Evolutionary conservation across 2,888 invertebrate species (phyloP).

Genomic region (Stenoptilia bipunctidactyla): DNA sequence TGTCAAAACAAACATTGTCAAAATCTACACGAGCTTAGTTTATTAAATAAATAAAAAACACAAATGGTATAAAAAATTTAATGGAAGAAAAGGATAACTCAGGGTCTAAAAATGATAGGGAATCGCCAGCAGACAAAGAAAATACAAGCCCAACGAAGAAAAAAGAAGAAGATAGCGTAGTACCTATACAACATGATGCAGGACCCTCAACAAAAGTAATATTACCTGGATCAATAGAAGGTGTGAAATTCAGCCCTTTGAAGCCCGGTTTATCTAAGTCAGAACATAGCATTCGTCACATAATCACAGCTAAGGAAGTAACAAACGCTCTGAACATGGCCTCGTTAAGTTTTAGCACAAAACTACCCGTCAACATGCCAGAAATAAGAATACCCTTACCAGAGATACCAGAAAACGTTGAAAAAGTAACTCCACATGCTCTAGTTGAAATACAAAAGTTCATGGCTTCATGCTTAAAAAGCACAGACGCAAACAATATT

Average conservation of each 20-base stretch:
- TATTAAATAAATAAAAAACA: background rate
- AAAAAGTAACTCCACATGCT: constrained; percentile 20
- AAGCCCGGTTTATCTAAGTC: constrained; percentile 49
- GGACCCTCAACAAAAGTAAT: constrained; percentile 39
- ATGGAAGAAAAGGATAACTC: constrained; percentile 18
- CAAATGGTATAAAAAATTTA: background rate
- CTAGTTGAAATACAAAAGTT: constrained; percentile 47
- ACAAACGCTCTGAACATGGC: constrained; percentile 39
- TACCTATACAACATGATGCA: constrained; percentile 17
- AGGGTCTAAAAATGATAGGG: constrained; percentile 15
- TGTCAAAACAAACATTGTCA: constrained; percentile 4
- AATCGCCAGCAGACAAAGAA: background rate
- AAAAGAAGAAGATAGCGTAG: background rate
- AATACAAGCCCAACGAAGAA: constrained; percentile 10
- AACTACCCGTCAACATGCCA: constrained; percentile 5
- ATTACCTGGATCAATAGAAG: constrained; percentile 40
- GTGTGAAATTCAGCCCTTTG: constrained; percentile 19
- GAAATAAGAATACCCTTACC: constrained; percentile 38
- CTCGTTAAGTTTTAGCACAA: constrained; percentile 34
- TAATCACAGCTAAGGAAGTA: constrained; percentile 46
- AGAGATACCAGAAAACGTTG: constrained; percentile 18
- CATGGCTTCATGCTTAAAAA: constrained; percentile 50
- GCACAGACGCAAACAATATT: background rate
- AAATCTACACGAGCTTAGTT: constrained; percentile 1
- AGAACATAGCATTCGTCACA: constrained; percentile 48